A percentile compares a stretch with the other conserved stretches of the same genome.
Conservation (phyloP, 2,113 vertebrate genomes). For the Dipodomys ordii region DNA sequence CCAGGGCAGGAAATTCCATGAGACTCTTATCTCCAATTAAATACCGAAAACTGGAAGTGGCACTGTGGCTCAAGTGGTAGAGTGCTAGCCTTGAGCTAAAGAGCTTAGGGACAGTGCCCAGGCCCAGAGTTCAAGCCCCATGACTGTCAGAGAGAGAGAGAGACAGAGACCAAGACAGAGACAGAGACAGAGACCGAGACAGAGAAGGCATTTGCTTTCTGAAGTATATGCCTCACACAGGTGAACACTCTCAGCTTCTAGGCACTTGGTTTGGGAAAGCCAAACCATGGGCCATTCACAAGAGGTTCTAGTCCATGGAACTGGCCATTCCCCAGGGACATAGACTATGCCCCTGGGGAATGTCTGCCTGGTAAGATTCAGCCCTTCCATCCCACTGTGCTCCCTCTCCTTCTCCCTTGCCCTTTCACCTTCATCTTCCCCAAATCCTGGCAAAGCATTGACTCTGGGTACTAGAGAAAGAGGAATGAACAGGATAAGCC, state of each 20-base stretch:
- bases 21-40: too few relatives aligned
- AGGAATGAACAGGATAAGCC: neutral
- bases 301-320: neutral
- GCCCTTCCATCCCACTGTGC: neutral
- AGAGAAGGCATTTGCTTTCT: neutral
- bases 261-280: neutral
- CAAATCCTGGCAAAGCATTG: neutral
- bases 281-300: neutral
- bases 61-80: too few relatives aligned
- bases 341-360: neutral
- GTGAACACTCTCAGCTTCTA: neutral
- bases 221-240: neutral
- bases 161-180: too few relatives aligned
- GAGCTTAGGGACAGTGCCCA: too few relatives aligned
- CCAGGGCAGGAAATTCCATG: too few relatives aligned
- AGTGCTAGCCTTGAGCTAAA: too few relatives aligned
- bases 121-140: too few relatives aligned
- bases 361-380: neutral
- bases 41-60: too few relatives aligned
- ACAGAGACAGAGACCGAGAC: too few relatives aligned
- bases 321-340: neutral
- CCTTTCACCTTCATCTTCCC: neutral
- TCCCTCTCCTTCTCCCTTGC: too few relatives aligned
- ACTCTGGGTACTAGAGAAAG: neutral
- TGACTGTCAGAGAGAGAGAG: too few relatives aligned